These are phyloP conservation scores for Montifringilla adamsi DNA, from an alignment of 2,113 vertebrate species.

Conservation along the genomic window DNA sequence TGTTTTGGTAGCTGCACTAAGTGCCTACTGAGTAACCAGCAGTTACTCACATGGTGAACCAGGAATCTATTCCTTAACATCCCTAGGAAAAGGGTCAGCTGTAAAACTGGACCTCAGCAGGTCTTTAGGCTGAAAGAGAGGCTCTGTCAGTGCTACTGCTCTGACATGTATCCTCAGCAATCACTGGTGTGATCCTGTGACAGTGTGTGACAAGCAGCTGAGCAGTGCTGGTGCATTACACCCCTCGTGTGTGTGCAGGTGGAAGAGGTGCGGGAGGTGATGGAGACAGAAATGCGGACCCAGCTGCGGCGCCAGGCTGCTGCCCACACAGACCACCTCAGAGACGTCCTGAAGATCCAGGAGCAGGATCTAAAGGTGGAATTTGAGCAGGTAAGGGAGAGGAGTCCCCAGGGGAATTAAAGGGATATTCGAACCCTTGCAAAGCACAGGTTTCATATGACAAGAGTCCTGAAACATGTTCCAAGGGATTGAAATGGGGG, in stretches of 20 bases:
- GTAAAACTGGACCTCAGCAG: accelerated
- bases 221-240: accelerated
- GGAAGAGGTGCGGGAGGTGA: constrained; percentile 88
- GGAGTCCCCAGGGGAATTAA: accelerated
- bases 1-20: background rate
- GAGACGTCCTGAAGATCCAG: constrained; percentile 90
- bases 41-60: accelerated
- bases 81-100: background rate
- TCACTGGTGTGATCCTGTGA: accelerated
- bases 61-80: accelerated
- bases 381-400: constrained; percentile 82
- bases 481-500: accelerated
- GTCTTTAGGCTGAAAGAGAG: background rate
- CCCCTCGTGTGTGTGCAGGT: constrained; percentile 62
- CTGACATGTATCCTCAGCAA: accelerated
- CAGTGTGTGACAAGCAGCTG: background rate
- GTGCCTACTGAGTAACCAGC: background rate
- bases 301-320: constrained; percentile 94
- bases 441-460: accelerated
- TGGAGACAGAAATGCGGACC: constrained; percentile 96
- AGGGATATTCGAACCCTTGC: background rate
- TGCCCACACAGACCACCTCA: constrained; percentile 92
- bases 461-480: accelerated
- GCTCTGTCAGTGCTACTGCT: background rate
- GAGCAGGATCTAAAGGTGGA: constrained; percentile 87